Evolutionary conservation across 92 coral and sea anemone species (phyloP).

Genomic region (Montipora capitata): DNA sequence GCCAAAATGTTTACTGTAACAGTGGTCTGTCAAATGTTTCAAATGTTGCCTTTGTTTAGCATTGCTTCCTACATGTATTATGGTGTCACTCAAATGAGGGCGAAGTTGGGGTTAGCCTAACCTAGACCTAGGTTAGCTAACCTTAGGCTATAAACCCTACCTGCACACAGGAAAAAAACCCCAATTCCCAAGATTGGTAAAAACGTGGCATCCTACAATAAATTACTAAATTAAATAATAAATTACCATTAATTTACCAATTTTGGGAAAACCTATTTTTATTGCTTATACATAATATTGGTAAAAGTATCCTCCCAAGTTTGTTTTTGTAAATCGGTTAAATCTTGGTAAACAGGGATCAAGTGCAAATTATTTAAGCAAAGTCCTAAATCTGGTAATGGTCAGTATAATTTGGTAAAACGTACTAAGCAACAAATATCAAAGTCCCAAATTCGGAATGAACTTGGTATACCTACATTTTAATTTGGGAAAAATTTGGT

Average conservation of each 20-base stretch:
- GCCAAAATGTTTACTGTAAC: not conserved
- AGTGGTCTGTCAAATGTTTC: no score
- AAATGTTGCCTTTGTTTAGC: not conserved
- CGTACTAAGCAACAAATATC: not conserved
- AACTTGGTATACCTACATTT: constrained; percentile 3
- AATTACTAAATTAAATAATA: no score
- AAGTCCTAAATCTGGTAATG: constrained; percentile 18
- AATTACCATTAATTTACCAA: constrained; percentile 44
- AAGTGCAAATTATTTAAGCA: constrained; percentile 27
- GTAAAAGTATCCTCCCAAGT: constrained; percentile 36
- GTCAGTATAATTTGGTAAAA: not conserved
- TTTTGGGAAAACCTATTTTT: constrained; percentile 20
- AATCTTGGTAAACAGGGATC: constrained; percentile 40
- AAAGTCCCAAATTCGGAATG: constrained; percentile 39
- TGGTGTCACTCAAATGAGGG: no score
- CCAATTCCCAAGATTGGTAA: constrained; percentile 38
- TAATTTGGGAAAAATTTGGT: constrained; percentile 5
- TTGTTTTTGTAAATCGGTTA: constrained; percentile 17
- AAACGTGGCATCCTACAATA: constrained; percentile 1
- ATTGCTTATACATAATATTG: constrained; percentile 22
- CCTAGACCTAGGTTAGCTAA: no score
- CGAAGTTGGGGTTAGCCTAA: no score
- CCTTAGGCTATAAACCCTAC: no score
- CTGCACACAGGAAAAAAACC: constrained; percentile 26
- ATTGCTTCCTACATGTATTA: no score